These are phyloP conservation scores for Lasioglossum marginatum DNA, from an alignment of 2,888 invertebrate genomes.

Conservation along the genomic window DNA sequence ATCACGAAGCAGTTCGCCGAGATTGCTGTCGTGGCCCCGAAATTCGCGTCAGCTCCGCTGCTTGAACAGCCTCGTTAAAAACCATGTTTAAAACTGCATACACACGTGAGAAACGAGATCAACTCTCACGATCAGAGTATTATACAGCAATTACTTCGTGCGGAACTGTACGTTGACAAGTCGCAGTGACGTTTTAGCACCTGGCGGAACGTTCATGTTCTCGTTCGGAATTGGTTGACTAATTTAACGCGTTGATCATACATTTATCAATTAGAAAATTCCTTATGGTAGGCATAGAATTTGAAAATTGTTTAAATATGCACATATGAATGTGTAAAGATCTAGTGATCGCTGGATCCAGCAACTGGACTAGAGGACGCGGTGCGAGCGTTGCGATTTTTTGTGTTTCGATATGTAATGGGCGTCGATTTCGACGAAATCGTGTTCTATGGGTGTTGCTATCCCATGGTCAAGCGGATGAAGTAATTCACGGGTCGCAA, in stretches of 20 bases:
- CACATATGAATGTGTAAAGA: no score
- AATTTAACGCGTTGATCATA: not conserved
- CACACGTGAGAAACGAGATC: not conserved
- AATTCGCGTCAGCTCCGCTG: not conserved
- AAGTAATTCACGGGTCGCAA: constrained; percentile 71
- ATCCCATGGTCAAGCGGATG: constrained; percentile 60
- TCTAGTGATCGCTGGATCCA: not conserved
- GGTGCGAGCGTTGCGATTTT: not conserved
- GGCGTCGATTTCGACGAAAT: constrained; percentile 6
- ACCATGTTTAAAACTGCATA: not conserved
- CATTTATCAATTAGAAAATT: no score
- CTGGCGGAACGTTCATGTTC: no score
- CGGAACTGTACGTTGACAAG: not conserved
- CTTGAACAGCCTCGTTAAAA: not conserved
- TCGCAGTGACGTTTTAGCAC: not conserved
- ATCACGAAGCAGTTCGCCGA: not conserved
- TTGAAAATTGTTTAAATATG: no score
- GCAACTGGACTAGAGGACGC: constrained; percentile 36
- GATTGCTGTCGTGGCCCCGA: not conserved
- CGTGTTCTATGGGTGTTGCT: constrained; percentile 21
- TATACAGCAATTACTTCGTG: not conserved
- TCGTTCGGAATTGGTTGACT: no score
- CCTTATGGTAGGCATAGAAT: no score
- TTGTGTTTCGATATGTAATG: constrained; percentile 36
- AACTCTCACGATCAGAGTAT: not conserved